Evolutionary conservation across 2,113 vertebrate species (phyloP).

Genomic region (Menidia beryllina): DNA sequence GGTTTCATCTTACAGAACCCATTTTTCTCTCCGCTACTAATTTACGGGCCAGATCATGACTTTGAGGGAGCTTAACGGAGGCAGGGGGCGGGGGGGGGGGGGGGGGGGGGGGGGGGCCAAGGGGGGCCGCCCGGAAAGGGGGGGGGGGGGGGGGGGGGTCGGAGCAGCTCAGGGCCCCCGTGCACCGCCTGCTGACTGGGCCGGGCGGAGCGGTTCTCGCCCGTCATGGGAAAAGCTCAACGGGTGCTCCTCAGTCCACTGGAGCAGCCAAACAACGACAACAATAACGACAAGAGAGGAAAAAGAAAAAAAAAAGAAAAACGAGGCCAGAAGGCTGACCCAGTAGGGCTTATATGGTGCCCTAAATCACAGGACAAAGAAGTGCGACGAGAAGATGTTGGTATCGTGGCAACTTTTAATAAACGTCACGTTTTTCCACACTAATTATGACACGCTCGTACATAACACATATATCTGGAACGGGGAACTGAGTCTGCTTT

Average conservation of each 20-base stretch:
- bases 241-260: constrained; percentile 70
- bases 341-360: constrained; percentile 68
- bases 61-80: constrained; percentile 63
- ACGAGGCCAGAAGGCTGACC: constrained; percentile 53
- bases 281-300: constrained; percentile 69
- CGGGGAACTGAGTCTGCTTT: too few relatives aligned
- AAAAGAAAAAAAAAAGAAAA: too few relatives aligned
- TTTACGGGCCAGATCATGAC: constrained; percentile 78
- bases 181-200: constrained; percentile 67
- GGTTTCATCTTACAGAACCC: constrained; percentile 83
- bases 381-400: constrained; percentile 68
- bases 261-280: constrained; percentile 66
- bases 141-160: constrained; percentile 49
- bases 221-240: constrained; percentile 76
- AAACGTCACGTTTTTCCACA: constrained; percentile 34
- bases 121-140: constrained; percentile 54
- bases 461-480: too few relatives aligned
- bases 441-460: constrained; percentile 34
- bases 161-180: constrained; percentile 55
- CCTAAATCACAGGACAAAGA: constrained; percentile 75
- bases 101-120: constrained; percentile 8
- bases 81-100: constrained; percentile 12
- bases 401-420: constrained; percentile 81
- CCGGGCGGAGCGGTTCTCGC: constrained; percentile 57
- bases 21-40: constrained; percentile 78